A percentile compares a stretch with the other conserved stretches of the same genome.
Evolutionary conservation across 2,888 invertebrate species (phyloP).

Genomic region (Tetragonisca angustula): DNA sequence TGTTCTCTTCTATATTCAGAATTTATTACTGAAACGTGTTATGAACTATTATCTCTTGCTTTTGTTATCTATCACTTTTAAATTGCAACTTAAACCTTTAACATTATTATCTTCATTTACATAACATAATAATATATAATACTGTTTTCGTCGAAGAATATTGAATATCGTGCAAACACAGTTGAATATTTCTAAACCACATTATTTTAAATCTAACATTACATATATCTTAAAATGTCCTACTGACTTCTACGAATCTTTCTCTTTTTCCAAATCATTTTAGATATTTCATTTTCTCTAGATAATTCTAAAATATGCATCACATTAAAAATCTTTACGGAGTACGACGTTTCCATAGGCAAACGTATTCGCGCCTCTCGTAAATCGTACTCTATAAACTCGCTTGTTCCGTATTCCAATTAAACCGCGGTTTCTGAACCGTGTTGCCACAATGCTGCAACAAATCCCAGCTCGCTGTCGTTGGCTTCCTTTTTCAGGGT

Average conservation of each 20-base stretch:
- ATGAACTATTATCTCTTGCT: too few species aligned
- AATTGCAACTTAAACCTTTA: neutral
- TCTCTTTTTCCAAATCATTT: too few species aligned
- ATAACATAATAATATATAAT: neutral
- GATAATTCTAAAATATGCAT: neutral
- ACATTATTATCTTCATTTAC: neutral
- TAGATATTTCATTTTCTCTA: too few species aligned
- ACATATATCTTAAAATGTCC: neutral
- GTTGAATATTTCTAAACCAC: neutral
- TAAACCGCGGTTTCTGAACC: constrained; percentile 2
- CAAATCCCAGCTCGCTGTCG: neutral
- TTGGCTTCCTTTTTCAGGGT: neutral
- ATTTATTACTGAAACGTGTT: too few species aligned
- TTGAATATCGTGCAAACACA: neutral
- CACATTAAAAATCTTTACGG: neutral
- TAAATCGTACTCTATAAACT: constrained; percentile 1
- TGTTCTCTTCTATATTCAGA: too few species aligned
- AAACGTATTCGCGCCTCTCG: neutral
- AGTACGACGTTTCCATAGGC: neutral
- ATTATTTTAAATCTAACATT: neutral
- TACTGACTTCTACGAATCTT: neutral
- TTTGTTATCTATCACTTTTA: too few species aligned
- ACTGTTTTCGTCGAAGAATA: neutral
- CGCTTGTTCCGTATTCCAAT: constrained; percentile 6
- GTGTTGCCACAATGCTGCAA: neutral